Evolutionary conservation across 2,113 vertebrate species (phyloP).

Genomic region (Tichodroma muraria): DNA sequence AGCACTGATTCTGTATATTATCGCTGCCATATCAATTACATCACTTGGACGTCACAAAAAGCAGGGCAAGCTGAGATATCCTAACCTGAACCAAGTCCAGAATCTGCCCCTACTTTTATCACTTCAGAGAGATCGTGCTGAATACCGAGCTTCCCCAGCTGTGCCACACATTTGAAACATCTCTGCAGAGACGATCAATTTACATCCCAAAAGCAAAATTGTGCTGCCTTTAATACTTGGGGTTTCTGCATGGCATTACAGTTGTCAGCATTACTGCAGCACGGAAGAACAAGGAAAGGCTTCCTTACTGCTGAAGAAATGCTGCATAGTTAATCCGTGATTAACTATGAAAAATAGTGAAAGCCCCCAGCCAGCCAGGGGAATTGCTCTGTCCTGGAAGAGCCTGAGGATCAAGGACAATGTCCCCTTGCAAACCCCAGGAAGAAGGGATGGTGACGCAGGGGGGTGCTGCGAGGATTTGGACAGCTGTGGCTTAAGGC

Average conservation of each 20-base stretch:
- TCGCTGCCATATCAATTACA: background rate
- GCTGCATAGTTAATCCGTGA: background rate
- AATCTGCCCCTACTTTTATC: background rate
- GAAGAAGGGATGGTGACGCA: background rate
- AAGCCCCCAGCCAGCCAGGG: background rate
- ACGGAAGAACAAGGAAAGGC: background rate
- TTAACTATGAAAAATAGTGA: too few species aligned
- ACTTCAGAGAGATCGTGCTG: background rate
- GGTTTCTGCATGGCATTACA: background rate
- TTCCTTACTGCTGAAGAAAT: background rate
- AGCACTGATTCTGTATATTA: background rate
- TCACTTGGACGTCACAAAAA: background rate
- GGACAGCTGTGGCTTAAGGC: background rate
- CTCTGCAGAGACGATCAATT: background rate
- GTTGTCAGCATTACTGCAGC: background rate
- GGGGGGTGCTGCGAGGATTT: background rate
- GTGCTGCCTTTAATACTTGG: background rate
- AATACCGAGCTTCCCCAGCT: background rate
- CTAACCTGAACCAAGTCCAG: background rate
- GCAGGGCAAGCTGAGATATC: background rate
- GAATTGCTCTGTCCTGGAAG: background rate
- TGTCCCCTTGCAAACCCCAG: background rate
- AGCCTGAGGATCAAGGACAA: background rate
- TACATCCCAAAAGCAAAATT: background rate
- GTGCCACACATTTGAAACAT: background rate